A percentile compares a stretch with the other conserved stretches of the same genome.
These are phyloP conservation scores for Natrix natrix DNA, from an alignment of 2,797 vertebrate genomes.

Conservation along the genomic window DNA sequence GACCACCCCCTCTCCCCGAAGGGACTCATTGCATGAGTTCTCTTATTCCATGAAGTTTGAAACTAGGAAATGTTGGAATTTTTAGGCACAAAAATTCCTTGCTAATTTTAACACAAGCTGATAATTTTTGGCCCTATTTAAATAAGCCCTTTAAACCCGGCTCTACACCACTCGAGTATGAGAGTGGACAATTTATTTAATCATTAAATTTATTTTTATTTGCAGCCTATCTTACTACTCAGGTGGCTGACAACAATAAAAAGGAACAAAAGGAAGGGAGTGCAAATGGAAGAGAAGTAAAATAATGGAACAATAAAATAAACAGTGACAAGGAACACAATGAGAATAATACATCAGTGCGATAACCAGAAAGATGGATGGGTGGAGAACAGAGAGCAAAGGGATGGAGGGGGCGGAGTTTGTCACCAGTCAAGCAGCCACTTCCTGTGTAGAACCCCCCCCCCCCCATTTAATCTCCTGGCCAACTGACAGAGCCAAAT, in stretches of 20 bases:
- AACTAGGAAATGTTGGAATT: constrained; percentile 27
- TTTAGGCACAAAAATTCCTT: constrained; percentile 32
- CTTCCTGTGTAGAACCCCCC: neutral
- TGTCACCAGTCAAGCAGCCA: neutral
- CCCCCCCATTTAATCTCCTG: neutral
- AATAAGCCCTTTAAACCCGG: neutral
- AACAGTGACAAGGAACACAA: neutral
- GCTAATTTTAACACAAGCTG: neutral
- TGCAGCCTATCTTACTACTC: neutral
- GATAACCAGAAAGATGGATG: neutral
- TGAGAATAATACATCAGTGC: neutral
- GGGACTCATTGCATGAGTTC: neutral
- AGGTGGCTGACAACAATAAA: neutral
- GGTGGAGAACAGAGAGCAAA: neutral
- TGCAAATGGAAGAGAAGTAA: neutral
- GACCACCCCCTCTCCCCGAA: too few relatives aligned
- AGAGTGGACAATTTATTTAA: neutral
- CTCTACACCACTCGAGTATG: neutral
- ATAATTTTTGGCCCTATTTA: neutral
- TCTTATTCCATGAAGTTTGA: neutral
- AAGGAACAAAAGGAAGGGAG: neutral
- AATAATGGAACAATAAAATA: neutral
- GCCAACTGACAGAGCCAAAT: neutral
- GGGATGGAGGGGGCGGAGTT: neutral
- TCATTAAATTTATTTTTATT: neutral